Evolutionary conservation across 2,888 invertebrate genomes (phyloP), one percentile per base, ranked within the genome.

Genomic region (Melinaea menophilus): DNA sequence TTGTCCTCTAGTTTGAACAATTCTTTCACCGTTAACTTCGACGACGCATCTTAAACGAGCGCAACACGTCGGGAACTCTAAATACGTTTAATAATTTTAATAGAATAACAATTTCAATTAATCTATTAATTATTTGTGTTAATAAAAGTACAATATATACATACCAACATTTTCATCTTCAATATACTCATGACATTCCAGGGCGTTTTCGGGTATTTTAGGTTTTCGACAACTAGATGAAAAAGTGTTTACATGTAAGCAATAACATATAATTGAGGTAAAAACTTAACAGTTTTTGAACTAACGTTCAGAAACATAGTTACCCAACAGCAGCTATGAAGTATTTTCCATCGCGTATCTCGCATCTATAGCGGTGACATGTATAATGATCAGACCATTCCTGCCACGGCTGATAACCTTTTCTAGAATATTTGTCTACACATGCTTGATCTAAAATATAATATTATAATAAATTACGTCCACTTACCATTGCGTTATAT

Each of bases 381-480:
- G 90, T 90, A 66, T 90, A 90, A 65, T 90, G 90, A 65, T 90
- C 90, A 0, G 90, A 90, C 90, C 90, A 90, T 63, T 90, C 90
- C 58, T 90, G 90, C 90, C 90, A 90, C 0, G 90, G 90, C 65
- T 90, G 90, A 64, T 90, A 90, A 1, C 90, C 90, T 75, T 90
- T 90, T 66, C 90, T 83, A n/a, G 90, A 90, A 65, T 90, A 90
- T 78, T 90, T 90, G 61, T 90, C 90, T 2, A 90, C 88, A 64
- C 90, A 90, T 0, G 90, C 90, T 81, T 90, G 90, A 75, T 89
- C 90, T 90, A 74, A 34, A 72, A 74, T 51, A 37, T 59, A 56
- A 45, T 54, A 31, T 22, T 22, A 22, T 22, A 22, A 22, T 22
- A 22, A 22, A 22, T 22, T 22, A 22, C 1, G 22, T 22, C 22